Evolutionary conservation across 2,113 vertebrate genomes (phyloP), one percentile per base, ranked within the genome.

Genomic region (Cinclus mexicanus): DNA sequence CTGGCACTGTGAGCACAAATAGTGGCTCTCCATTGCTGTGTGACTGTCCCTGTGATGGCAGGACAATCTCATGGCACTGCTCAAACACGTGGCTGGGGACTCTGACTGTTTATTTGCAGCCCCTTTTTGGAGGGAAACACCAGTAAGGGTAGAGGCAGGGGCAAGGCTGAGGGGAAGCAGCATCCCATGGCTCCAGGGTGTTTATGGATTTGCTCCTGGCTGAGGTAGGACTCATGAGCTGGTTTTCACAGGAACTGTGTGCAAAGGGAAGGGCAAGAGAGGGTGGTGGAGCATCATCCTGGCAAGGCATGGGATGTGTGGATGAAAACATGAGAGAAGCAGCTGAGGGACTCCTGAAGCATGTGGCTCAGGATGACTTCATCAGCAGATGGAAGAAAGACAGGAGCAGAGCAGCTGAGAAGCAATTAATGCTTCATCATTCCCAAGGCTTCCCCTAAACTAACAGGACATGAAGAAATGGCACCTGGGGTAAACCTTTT

Each of bases 71-170:
- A 13, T 21, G 65, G 75, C n/a, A 21, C 52, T 35, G 55, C 37
- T n/a, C 31, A 33, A 12, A 44, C 37, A 31, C 0, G 0, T 50
- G 42, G 24, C 8, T 42, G 7, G 26, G 37, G 46, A 28, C 47
- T 67, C 25, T 56, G 46, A 19, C 42, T 70, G n/a, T 8, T 87
- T 18, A 22, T 49, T 61, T 72, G 26, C 49, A 86, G 52, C 9
- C 23, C 6, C 12, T 15, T 75, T 71, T 68, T 33, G 21, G n/a
- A 78, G 42, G 14, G 35, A 68, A 24, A 46, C 26, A 28, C 25
- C 17, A 80, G n/a, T 67, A 68, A 67, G 28, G 24, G 42, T 15
- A 55, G 46, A 46, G 15, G 8, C 9, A 19, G 55, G 33, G 29
- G 9, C 13, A 46, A 46, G 33, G 26, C 21, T 52, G 41, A 53